These are phyloP conservation scores for Parambassis ranga DNA, from an alignment of 2,797 vertebrate genomes.

Conservation along the genomic window DNA sequence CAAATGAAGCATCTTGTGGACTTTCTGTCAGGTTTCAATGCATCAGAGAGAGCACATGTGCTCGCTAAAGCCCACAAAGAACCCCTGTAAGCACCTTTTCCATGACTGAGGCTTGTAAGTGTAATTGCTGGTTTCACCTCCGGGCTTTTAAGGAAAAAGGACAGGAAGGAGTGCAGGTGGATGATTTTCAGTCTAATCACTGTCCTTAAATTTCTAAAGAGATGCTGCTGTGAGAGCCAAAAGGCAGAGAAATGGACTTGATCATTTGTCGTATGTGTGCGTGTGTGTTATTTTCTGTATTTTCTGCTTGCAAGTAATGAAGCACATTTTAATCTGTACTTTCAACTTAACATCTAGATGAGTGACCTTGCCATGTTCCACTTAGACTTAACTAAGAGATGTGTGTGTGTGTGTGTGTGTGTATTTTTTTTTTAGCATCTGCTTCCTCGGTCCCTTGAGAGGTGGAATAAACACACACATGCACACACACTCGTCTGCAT, in stretches of 20 bases:
- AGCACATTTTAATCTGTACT: conserved; percentile 39
- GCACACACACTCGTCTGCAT: conserved; percentile 6
- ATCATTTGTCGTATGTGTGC: conserved; percentile 2
- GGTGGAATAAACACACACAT: conserved; percentile 9
- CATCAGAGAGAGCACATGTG: conserved; percentile 39
- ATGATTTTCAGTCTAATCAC: conserved; percentile 63
- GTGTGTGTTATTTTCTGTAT: neutral
- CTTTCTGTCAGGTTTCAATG: conserved; percentile 49
- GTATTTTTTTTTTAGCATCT: conserved; percentile 10
- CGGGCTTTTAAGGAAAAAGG: conserved; percentile 59
- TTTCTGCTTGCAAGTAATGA: neutral
- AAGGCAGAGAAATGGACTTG: conserved; percentile 28
- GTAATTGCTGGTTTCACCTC: conserved; percentile 70
- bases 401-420: neutral
- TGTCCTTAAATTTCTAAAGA: conserved; percentile 54
- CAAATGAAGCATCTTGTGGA: conserved; percentile 52
- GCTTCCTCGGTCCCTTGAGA: conserved; percentile 20
- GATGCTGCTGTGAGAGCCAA: conserved; percentile 28
- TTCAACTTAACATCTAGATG: conserved; percentile 26
- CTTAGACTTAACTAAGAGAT: conserved; percentile 31
- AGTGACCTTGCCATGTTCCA: conserved; percentile 44
- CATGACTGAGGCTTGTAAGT: conserved; percentile 56
- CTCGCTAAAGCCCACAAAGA: conserved; percentile 49
- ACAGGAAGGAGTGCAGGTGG: conserved; percentile 50
- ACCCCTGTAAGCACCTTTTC: conserved; percentile 59